phyloP scores from a whole-genome alignment of 2,888 invertebrate species.

The Muscina levida region DNA sequence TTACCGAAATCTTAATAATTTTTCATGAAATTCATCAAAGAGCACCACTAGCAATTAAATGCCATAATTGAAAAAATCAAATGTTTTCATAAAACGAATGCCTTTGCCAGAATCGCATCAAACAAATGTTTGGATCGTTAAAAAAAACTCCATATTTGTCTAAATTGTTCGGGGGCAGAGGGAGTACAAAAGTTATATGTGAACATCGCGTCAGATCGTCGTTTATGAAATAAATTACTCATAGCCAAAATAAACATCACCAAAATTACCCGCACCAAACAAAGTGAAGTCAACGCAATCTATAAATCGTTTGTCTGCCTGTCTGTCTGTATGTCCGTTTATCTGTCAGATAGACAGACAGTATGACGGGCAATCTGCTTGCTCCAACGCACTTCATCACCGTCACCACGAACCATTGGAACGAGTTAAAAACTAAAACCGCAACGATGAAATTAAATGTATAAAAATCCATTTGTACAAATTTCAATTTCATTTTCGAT shows the following conservation, averaged over 20 bases:
- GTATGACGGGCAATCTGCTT: neutral
- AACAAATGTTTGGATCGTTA: constrained; percentile 9
- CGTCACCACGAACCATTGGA: neutral
- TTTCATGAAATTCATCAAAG: constrained; percentile 17
- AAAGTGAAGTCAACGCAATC: neutral
- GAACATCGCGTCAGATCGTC: neutral
- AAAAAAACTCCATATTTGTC: constrained; percentile 14
- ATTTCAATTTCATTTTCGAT: neutral
- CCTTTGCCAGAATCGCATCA: neutral
- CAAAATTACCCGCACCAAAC: constrained; percentile 40
- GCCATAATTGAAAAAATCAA: constrained; percentile 15
- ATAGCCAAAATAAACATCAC: constrained; percentile 40
- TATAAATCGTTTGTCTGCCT: neutral
- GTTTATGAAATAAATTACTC: constrained; percentile 40
- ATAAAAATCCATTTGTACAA: constrained; percentile 46
- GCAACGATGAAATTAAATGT: constrained; percentile 36
- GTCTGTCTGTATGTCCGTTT: neutral
- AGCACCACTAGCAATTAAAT: neutral
- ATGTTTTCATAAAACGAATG: constrained; percentile 1
- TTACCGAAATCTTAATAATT: constrained; percentile 18
- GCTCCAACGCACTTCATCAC: neutral
- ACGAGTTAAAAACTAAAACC: constrained; percentile 19
- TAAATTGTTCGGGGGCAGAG: neutral
- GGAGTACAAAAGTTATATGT: neutral
- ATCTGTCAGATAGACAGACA: too few relatives aligned